Evolutionary conservation across 2,797 vertebrate genomes (phyloP).

Genomic region (Chiroxiphia lanceolata): DNA sequence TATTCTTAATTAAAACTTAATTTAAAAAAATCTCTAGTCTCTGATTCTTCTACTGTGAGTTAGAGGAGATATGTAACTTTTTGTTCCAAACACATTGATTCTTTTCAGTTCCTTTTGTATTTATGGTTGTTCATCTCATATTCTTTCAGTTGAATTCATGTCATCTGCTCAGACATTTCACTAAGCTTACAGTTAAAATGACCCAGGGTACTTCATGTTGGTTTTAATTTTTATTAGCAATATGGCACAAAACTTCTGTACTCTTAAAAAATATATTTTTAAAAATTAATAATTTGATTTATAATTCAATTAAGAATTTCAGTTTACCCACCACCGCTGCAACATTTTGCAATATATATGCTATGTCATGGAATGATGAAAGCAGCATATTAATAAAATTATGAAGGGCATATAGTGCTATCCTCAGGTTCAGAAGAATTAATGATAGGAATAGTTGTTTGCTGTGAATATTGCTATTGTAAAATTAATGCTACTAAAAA

Average conservation of each 20-base stretch:
- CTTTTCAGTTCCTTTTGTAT: not conserved
- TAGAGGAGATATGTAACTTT: not conserved
- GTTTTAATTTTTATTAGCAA: not conserved
- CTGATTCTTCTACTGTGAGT: not conserved
- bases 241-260: not conserved
- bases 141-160: not conserved
- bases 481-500: not conserved
- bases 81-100: not conserved
- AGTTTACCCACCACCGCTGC: conserved; percentile 60
- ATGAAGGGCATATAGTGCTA: not conserved
- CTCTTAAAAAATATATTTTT: not conserved
- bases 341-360: conserved; percentile 60
- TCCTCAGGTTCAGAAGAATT: not conserved
- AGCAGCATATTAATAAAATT: conserved; percentile 52
- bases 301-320: conserved; percentile 66
- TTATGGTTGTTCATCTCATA: not conserved
- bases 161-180: not conserved
- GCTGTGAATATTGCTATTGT: not conserved
- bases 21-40: not conserved
- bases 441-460: not conserved
- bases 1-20: not conserved
- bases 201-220: not conserved
- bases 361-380: conserved; percentile 75
- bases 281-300: conserved; percentile 37
- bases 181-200: not conserved